Evolutionary conservation across 2,113 vertebrate species (phyloP), one percentile per base, ranked within the genome.

Genomic region (Nesoenas mayeri): DNA sequence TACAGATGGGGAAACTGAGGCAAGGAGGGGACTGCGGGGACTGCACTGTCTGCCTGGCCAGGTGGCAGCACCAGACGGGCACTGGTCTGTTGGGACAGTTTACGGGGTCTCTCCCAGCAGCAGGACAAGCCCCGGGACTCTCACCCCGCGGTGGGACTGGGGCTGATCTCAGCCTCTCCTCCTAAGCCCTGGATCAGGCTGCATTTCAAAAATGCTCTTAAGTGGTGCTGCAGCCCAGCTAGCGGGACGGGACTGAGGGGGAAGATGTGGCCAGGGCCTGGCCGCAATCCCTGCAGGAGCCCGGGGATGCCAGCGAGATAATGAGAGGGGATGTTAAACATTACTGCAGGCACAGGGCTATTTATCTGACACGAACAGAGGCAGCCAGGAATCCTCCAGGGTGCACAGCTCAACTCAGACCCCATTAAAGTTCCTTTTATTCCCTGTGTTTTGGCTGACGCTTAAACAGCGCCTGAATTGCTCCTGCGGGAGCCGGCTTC

Each of bases 301-400:
- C 78, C 22, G 1, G 19, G 88, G 88, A 93, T 95, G 95, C 96
- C 96, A 96, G 80, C 12, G n/a, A 97, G 97, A 96, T 97, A 97
- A 97, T 92, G 92, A 95, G 88, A 93, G 83, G 93, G 80, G 94
- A 97, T 96, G 95, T 95, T 96, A 95, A 97, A 95, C 93, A 89
- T 91, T 92, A 73, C 78, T 90, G 93, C 93, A 91, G 96, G 78
- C 94, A 81, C 93, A 89, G 92, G 64, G 91, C 70, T 91, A 15
- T 96, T 97, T 97, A 97, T 96, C 91, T 94, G 91, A 92, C 91
- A 64, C 2, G 38, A 93, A 51, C 86, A 97, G 83, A 95, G 95
- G 96, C 95, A 79, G 96, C 88, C 95, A n/a, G 88, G 88, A 96
- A 92, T 88, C 85, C 94, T 91, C 92, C 82, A 85, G 93, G 86